Evolutionary conservation across 2,113 vertebrate species (phyloP).

Genomic region (Nycticryphes semicollaris): DNA sequence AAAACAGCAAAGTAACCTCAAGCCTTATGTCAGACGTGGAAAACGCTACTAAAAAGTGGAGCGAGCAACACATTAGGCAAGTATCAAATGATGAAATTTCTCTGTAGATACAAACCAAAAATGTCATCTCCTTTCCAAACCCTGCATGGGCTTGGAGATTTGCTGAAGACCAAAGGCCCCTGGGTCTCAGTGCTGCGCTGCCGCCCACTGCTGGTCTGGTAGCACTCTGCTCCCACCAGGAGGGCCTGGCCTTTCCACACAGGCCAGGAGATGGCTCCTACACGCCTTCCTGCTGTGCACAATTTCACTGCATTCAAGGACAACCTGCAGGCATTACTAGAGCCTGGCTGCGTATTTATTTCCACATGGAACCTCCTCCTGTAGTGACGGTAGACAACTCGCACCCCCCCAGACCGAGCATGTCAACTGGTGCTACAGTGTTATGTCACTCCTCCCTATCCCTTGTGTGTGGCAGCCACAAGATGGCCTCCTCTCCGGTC

Average conservation of each 20-base stretch:
- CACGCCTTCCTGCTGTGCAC: not conserved
- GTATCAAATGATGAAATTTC: not conserved
- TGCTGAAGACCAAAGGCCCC: not conserved
- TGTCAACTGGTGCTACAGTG: rapidly evolving
- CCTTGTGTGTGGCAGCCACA: not conserved
- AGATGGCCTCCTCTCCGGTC: not conserved
- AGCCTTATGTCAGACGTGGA: not conserved
- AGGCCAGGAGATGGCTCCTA: not conserved
- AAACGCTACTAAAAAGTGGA: not conserved
- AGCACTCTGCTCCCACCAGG: not conserved
- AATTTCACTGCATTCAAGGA: not conserved
- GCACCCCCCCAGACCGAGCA: rapidly evolving
- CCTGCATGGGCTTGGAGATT: not conserved
- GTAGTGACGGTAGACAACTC: rapidly evolving
- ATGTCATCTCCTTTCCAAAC: not conserved
- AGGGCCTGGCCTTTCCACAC: not conserved
- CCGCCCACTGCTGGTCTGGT: not conserved
- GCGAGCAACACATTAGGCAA: not conserved
- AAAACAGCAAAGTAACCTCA: not conserved
- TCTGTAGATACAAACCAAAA: not conserved
- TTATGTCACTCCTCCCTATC: not conserved
- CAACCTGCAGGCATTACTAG: not conserved
- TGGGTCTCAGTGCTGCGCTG: rapidly evolving
- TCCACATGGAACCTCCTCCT: not conserved
- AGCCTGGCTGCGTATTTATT: not conserved